These are phyloP conservation scores for Phycodurus eques DNA, from an alignment of 2,113 vertebrate species.

Conservation along the genomic window DNA sequence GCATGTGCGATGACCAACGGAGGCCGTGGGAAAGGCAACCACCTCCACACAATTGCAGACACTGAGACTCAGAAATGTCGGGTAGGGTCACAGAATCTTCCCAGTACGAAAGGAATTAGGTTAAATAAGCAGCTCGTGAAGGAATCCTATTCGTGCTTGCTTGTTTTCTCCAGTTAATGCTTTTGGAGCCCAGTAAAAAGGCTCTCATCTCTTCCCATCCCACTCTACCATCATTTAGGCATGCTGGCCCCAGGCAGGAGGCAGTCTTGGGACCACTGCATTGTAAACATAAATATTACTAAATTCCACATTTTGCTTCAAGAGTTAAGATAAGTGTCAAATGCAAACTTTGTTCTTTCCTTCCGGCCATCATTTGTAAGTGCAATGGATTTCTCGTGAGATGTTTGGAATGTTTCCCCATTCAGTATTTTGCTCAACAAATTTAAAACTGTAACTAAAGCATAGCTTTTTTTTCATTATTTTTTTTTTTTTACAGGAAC, in stretches of 20 bases:
- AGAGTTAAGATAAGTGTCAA: neutral
- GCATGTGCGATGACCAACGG: slow-evolving; percentile 15
- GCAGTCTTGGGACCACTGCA: slow-evolving; percentile 4
- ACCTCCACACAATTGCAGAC: slow-evolving; percentile 14
- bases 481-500: slow-evolving; percentile 75
- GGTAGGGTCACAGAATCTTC: slow-evolving; percentile 28
- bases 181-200: slow-evolving; percentile 56
- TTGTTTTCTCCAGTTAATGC: slow-evolving; percentile 53
- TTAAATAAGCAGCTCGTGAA: slow-evolving; percentile 58
- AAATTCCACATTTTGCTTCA: neutral
- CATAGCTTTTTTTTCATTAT: slow-evolving; percentile 12
- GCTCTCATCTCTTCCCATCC: slow-evolving; percentile 33
- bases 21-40: slow-evolving; percentile 66
- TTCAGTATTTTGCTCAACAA: neutral
- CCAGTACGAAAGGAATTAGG: slow-evolving; percentile 40
- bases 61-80: slow-evolving; percentile 8
- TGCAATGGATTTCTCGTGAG: slow-evolving; percentile 12
- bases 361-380: slow-evolving; percentile 41
- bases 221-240: neutral
- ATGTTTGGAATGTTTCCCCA: neutral
- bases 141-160: slow-evolving; percentile 42
- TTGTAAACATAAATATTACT: slow-evolving; percentile 3
- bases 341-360: slow-evolving; percentile 27
- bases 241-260: slow-evolving; percentile 18
- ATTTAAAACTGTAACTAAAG: neutral